phyloP scores from a whole-genome alignment of 2,888 invertebrate genomes.

The Phasia obesa region DNA sequence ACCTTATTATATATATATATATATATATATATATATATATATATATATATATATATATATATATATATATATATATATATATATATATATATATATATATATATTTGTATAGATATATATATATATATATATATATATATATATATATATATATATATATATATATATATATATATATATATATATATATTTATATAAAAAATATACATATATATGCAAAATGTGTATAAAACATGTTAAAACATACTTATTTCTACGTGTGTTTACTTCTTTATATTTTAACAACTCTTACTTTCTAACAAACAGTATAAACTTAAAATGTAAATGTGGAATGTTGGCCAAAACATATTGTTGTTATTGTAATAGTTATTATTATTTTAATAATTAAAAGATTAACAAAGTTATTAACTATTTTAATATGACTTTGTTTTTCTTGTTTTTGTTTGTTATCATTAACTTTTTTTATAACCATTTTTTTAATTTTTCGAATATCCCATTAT shows the following conservation, averaged over 20 bases:
- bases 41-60: no score
- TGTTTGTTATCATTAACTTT: background rate
- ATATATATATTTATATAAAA: no score
- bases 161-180: no score
- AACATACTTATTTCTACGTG: conserved; percentile 28
- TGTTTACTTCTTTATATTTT: conserved; percentile 43
- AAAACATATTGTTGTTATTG: conserved; percentile 42
- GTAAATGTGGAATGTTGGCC: conserved; percentile 63
- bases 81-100: no score
- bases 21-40: no score
- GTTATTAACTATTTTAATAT: conserved; percentile 33
- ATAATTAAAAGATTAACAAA: conserved; percentile 40
- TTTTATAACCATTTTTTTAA: background rate
- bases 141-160: no score
- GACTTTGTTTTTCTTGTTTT: conserved; percentile 1
- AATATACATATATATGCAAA: background rate
- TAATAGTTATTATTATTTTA: conserved; percentile 25
- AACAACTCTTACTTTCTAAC: conserved; percentile 29
- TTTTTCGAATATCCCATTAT: no score
- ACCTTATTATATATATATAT: background rate
- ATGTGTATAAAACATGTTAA: background rate
- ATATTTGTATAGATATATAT: no score
- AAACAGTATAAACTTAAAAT: conserved; percentile 45
- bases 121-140: no score
- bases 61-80: no score